Conservation (phyloP, 2,113 vertebrate genomes). For the Litocranius walleri region DNA sequence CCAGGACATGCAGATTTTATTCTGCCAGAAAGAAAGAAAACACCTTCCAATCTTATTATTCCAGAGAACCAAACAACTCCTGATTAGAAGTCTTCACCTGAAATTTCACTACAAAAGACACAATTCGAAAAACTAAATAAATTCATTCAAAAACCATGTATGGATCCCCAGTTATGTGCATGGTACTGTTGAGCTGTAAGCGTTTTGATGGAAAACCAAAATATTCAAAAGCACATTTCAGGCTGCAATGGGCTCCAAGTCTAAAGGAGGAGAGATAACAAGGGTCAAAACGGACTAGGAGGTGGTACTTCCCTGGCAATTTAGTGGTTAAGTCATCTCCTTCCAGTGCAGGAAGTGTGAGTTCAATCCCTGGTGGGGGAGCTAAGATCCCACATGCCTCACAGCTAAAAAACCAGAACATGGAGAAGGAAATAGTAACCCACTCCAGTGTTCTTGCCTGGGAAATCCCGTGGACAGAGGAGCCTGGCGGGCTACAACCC, state of each 20-base stretch:
- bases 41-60: conserved; percentile 15
- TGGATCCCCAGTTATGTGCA: neutral
- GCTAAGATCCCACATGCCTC: neutral
- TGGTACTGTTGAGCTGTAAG: neutral
- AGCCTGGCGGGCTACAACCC: neutral
- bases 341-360: neutral
- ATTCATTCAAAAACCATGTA: neutral
- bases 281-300: neutral
- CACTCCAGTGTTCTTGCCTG: neutral
- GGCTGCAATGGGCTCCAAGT: neutral
- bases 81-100: neutral
- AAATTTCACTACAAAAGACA: neutral
- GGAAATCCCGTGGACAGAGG: neutral
- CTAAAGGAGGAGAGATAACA: neutral
- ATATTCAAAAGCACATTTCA: neutral
- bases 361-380: neutral
- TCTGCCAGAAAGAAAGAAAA: conserved; percentile 76
- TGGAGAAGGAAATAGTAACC: neutral
- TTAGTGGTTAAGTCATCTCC: neutral
- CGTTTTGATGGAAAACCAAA: neutral
- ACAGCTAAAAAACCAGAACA: neutral
- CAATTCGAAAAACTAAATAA: conserved; percentile 51
- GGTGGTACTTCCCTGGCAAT: neutral
- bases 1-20: conserved; percentile 81
- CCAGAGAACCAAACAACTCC: neutral